Conservation (phyloP, 2,797 vertebrate species). For the Enteromius paludinosus region DNA sequence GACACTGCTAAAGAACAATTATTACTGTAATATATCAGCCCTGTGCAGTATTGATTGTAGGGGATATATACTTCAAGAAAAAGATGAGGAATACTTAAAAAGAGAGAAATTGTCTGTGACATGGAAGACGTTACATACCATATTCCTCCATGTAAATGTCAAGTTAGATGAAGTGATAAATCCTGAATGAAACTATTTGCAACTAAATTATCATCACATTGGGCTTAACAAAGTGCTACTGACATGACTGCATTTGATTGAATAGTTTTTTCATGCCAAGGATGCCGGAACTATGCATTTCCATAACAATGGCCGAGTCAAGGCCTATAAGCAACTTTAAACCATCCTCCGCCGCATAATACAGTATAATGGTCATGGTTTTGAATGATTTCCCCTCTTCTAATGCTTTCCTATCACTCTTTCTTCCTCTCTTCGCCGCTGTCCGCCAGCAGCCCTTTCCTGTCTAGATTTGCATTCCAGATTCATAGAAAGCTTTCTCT, state of each 20-base stretch:
- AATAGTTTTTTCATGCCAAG: constrained; percentile 10
- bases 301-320: constrained; percentile 47
- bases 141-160: background rate
- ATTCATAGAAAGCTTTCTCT: constrained; percentile 42
- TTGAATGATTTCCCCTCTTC: constrained; percentile 41
- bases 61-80: background rate
- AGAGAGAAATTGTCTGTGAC: background rate
- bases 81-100: background rate
- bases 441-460: constrained; percentile 36
- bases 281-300: constrained; percentile 42
- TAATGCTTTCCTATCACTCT: constrained; percentile 17
- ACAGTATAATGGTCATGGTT: constrained; percentile 20
- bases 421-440: constrained; percentile 16
- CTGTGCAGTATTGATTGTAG: background rate
- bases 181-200: constrained; percentile 36
- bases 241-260: constrained; percentile 29
- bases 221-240: background rate
- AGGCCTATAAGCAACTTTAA: constrained; percentile 41
- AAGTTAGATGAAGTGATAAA: constrained; percentile 44
- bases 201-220: constrained; percentile 36
- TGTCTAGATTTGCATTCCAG: constrained; percentile 42
- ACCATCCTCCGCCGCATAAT: constrained; percentile 8
- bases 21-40: background rate
- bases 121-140: background rate
- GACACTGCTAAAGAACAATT: constrained; percentile 13